Conservation (phyloP, 1,140 invertebrate genomes). For the Stegodyphus mimosarum region DNA sequence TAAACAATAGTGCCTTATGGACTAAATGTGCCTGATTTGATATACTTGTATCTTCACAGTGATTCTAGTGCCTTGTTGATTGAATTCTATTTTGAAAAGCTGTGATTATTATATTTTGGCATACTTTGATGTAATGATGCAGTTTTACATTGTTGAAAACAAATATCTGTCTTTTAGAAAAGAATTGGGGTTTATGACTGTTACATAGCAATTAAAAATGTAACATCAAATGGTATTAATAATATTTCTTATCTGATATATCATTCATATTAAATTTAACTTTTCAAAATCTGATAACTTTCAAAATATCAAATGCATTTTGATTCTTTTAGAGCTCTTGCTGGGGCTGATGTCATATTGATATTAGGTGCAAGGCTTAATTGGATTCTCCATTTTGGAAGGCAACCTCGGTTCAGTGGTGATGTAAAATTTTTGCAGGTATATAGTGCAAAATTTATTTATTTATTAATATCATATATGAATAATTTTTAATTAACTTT, state of each 20-base stretch:
- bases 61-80: no score
- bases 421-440: conserved; percentile 92
- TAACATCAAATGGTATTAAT: no score
- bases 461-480: background rate
- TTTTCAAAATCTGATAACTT: background rate
- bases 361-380: conserved; percentile 92
- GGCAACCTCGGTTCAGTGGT: conserved; percentile 82
- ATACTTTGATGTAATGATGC: no score
- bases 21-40: no score
- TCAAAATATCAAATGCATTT: background rate
- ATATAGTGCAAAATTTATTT: conserved; percentile 39
- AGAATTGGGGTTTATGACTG: no score
- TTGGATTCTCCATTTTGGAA: conserved; percentile 98
- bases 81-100: no score
- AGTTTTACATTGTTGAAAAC: no score
- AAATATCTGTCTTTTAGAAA: no score
- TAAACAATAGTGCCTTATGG: no score
- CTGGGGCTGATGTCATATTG: conserved; percentile 88
- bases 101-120: no score
- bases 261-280: background rate
- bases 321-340: conserved; percentile 74
- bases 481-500: background rate
- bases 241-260: background rate
- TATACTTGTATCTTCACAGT: no score
- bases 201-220: no score